A percentile compares a stretch with the other conserved stretches of the same genome.
Evolutionary conservation across 2,113 vertebrate genomes (phyloP).

Genomic region (Saguinus midas): DNA sequence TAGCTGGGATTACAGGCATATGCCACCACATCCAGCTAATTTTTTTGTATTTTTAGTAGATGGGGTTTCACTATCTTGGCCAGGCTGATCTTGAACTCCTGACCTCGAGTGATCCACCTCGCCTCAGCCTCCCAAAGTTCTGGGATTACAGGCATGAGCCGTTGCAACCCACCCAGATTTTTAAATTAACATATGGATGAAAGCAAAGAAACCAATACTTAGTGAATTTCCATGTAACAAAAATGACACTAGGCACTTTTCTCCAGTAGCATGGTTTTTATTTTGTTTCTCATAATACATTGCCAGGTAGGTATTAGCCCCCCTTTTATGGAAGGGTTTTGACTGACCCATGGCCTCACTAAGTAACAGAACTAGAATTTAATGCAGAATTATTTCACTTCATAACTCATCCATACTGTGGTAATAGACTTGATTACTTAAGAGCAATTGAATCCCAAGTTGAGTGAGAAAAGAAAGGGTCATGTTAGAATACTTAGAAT

Average conservation of each 20-base stretch:
- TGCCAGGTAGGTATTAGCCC: background rate
- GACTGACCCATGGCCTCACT: background rate
- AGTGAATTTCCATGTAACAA: background rate
- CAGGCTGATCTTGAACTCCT: too few relatives aligned
- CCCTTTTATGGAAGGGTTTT: background rate
- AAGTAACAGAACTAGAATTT: conserved; percentile 22
- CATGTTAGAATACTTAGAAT: background rate
- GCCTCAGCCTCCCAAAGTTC: too few relatives aligned
- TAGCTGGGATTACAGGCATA: too few relatives aligned
- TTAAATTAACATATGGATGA: background rate
- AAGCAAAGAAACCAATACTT: background rate
- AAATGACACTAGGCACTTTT: conserved; percentile 4
- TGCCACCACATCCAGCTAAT: too few relatives aligned
- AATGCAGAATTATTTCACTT: conserved; percentile 30
- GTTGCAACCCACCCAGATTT: background rate
- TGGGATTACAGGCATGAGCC: too few relatives aligned
- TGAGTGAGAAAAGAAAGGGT: background rate
- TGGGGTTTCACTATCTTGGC: too few relatives aligned
- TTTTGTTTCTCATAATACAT: conserved; percentile 17
- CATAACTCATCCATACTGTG: background rate
- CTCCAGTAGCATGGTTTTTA: background rate
- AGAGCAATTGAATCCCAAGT: conserved; percentile 6
- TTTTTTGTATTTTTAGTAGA: too few relatives aligned
- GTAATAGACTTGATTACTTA: background rate
- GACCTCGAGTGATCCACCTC: too few relatives aligned